Conservation (phyloP, 1,140 invertebrate species). For the Lepidurus packardi region DNA sequence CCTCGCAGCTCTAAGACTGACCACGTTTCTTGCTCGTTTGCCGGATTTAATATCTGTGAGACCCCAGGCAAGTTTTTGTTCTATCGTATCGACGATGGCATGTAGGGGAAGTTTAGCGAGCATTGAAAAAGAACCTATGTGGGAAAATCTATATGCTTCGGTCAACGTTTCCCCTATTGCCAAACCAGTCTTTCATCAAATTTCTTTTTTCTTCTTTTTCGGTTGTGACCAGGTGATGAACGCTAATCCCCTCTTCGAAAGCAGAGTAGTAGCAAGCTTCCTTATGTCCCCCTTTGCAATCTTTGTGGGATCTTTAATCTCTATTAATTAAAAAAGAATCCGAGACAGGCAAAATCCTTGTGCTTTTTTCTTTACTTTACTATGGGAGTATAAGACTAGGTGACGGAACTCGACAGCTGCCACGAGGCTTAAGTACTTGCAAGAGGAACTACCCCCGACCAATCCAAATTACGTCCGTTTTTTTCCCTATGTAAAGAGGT, state of each 20-base stretch:
- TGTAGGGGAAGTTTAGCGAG: background rate
- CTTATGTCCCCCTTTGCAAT: background rate
- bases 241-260: constrained; percentile 2
- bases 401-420: background rate
- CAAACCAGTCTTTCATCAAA: background rate
- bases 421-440: background rate
- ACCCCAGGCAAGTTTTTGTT: background rate
- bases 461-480: background rate
- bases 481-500: background rate
- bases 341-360: too few relatives aligned
- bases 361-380: too few relatives aligned
- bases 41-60: constrained; percentile 11
- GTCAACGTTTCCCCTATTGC: background rate
- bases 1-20: background rate
- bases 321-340: constrained; percentile 6
- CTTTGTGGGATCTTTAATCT: constrained; percentile 8
- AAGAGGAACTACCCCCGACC: background rate
- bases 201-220: background rate
- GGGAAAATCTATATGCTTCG: constrained; percentile 9
- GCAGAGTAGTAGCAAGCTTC: background rate
- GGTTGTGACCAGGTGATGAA: constrained; percentile 14
- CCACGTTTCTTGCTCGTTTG: constrained; percentile 18
- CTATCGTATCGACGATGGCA: constrained; percentile 11
- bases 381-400: background rate
- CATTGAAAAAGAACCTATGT: background rate